Percentiles rank a stretch among this genome's conserved stretches.
phyloP scores from a whole-genome alignment of 2,888 invertebrate genomes.

The Dromius quadrimaculatus region DNA sequence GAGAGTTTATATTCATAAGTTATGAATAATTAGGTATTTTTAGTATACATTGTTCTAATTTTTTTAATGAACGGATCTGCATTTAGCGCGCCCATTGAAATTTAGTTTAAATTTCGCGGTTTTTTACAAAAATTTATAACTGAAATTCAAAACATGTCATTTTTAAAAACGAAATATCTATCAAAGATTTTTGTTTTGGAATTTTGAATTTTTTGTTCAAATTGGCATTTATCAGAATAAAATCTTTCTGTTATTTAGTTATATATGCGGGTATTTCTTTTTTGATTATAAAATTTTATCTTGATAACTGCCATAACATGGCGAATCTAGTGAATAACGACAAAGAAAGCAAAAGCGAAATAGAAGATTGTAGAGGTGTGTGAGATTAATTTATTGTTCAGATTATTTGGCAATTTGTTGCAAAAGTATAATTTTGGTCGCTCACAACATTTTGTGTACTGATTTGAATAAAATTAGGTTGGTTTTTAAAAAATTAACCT shows the following conservation, averaged over 20 bases:
- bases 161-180: conserved; percentile 1
- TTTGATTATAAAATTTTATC: conserved; percentile 32
- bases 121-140: conserved; percentile 10
- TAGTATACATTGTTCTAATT: conserved; percentile 15
- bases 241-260: conserved; percentile 8
- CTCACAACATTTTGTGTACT: conserved; percentile 14
- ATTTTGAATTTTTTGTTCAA: conserved; percentile 36
- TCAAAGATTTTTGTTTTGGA: conserved; percentile 25
- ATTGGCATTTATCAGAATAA: conserved; percentile 22
- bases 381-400: conserved; percentile 14
- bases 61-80: neutral
- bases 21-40: too few relatives aligned
- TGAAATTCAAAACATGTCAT: conserved; percentile 39
- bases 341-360: conserved; percentile 52
- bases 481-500: conserved; percentile 46
- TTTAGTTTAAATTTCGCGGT: conserved; percentile 42
- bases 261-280: neutral
- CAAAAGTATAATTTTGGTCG: conserved; percentile 23
- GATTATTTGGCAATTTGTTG: conserved; percentile 17
- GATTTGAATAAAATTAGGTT: conserved; percentile 27
- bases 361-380: conserved; percentile 45
- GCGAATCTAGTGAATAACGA: conserved; percentile 50
- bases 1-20: conserved; percentile 3
- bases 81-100: too few relatives aligned
- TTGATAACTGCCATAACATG: conserved; percentile 47